Conservation (phyloP, 2,888 invertebrate genomes). For the Nephrotoma flavescens region DNA sequence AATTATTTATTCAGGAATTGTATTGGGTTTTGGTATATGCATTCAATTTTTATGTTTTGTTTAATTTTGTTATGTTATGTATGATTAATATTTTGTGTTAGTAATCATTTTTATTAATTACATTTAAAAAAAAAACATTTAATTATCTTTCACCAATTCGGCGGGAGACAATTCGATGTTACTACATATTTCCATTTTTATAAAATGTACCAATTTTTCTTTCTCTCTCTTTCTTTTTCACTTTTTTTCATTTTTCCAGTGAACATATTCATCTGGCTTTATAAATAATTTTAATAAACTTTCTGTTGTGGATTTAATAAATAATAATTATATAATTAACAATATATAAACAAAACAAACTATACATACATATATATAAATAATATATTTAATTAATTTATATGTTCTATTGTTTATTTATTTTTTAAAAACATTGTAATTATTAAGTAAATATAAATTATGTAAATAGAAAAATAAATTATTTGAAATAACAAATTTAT, state of each 20-base stretch:
- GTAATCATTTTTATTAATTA: not conserved
- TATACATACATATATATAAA: not conserved
- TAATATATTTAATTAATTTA: not conserved
- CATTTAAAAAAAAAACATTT: not conserved
- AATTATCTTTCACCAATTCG: not conserved
- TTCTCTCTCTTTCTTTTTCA: not conserved
- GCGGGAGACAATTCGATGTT: not conserved
- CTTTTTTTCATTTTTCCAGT: not conserved
- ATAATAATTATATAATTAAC: not conserved
- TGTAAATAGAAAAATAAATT: not conserved
- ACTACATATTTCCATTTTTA: not conserved
- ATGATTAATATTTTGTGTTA: not conserved
- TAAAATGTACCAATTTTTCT: not conserved
- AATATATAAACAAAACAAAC: not conserved
- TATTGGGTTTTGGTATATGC: not conserved
- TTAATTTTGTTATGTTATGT: not conserved
- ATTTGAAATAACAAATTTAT: not conserved
- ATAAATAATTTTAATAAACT: not conserved
- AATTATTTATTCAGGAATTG: not conserved
- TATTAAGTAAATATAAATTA: not conserved
- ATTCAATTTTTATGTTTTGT: not conserved
- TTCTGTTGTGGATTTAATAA: not conserved
- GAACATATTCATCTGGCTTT: not conserved
- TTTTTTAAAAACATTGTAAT: not conserved
- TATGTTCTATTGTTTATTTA: not conserved